phyloP scores from a whole-genome alignment of 2,888 invertebrate species.

The Crossocerus cetratus region DNA sequence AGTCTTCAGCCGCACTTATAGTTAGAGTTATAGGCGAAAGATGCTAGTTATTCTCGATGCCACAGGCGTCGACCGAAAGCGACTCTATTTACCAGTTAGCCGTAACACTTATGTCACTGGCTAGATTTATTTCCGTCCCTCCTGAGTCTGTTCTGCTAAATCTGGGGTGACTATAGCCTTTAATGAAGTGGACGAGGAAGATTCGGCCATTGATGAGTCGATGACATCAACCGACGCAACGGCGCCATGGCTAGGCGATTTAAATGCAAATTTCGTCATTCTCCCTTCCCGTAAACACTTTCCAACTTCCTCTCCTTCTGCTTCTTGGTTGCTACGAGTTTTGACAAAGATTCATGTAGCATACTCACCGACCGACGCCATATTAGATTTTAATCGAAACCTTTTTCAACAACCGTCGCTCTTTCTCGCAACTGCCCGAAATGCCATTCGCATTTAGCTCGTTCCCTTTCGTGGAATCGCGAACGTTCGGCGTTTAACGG shows the following conservation, averaged over 20 bases:
- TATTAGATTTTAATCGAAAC: conserved; percentile 42
- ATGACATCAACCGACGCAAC: conserved; percentile 33
- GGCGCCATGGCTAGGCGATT: conserved; percentile 39
- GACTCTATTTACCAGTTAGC: too few relatives aligned
- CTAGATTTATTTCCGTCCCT: too few relatives aligned
- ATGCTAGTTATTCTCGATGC: too few relatives aligned
- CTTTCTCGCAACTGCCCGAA: background rate
- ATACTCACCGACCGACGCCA: conserved; percentile 16
- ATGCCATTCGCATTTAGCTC: background rate
- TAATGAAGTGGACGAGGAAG: conserved; percentile 35
- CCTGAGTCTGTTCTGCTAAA: too few relatives aligned
- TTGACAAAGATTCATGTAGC: conserved; percentile 46
- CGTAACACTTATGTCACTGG: too few relatives aligned
- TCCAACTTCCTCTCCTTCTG: conserved; percentile 30
- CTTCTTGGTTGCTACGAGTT: conserved; percentile 49
- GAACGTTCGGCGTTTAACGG: background rate
- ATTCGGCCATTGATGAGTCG: conserved; percentile 25
- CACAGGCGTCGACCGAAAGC: too few relatives aligned
- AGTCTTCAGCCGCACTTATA: too few relatives aligned
- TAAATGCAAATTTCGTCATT: conserved; percentile 53
- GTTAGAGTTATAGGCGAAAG: too few relatives aligned
- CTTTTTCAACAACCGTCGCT: conserved; percentile 10
- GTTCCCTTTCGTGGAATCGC: background rate
- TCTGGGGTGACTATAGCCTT: too few relatives aligned
- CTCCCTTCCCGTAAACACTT: conserved; percentile 31